Conservation (phyloP, 2,113 vertebrate genomes). For the Tychaedon coryphoeus region DNA sequence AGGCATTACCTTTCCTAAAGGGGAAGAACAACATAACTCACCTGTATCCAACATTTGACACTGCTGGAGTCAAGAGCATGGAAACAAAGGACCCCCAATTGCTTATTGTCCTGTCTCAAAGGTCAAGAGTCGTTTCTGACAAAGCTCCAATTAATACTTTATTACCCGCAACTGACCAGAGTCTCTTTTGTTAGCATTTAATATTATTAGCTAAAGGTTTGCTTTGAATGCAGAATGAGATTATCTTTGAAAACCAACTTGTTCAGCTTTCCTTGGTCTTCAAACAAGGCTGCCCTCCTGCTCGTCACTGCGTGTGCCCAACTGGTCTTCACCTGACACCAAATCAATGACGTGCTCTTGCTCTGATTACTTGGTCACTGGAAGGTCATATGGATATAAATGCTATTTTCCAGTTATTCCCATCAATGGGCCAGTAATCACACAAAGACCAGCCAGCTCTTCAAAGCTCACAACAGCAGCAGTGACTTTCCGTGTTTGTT, state of each 20-base stretch:
- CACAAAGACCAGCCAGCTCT: neutral
- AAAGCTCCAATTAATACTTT: slow-evolving; percentile 89
- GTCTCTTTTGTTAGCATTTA: slow-evolving; percentile 41
- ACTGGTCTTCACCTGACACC: neutral
- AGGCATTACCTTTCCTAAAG: slow-evolving; percentile 73
- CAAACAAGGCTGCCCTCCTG: neutral
- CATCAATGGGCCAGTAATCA: neutral
- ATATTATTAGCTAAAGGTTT: slow-evolving; percentile 55
- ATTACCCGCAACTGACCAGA: slow-evolving; percentile 84
- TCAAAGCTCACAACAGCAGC: neutral
- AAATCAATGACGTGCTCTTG: neutral
- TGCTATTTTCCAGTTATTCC: neutral
- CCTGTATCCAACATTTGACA: slow-evolving; percentile 84
- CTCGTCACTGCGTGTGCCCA: rapidly evolving
- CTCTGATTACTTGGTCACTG: neutral
- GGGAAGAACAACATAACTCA: slow-evolving; percentile 45
- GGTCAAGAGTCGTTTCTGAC: slow-evolving; percentile 79
- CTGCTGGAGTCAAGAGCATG: slow-evolving; percentile 71
- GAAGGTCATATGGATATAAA: neutral
- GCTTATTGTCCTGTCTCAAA: slow-evolving; percentile 78
- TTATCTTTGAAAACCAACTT: neutral
- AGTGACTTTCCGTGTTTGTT: rapidly evolving
- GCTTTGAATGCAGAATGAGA: slow-evolving; percentile 36
- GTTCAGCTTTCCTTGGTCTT: neutral
- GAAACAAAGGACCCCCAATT: slow-evolving; percentile 77